Conservation (phyloP, 2,888 invertebrate genomes). For the Tigriopus californicus region DNA sequence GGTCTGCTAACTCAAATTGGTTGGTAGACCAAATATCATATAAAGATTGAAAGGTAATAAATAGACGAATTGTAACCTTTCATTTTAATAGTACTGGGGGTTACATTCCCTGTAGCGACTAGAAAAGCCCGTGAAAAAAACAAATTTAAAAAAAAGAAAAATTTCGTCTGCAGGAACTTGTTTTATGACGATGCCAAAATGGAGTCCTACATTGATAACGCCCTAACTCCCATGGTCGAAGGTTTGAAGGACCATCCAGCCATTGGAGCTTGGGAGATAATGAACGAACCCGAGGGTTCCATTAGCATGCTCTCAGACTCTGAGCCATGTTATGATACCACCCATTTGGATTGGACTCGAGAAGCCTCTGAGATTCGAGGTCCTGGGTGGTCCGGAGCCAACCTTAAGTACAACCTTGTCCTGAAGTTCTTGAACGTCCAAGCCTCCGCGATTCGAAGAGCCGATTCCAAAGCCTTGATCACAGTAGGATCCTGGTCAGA, state of each 20-base stretch:
- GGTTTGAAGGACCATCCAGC: constrained; percentile 21
- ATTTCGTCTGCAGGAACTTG: no score
- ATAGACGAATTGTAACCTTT: no score
- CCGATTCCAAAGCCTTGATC: constrained; percentile 21
- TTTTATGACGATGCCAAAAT: constrained; percentile 22
- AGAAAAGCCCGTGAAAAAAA: no score
- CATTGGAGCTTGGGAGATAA: constrained; percentile 23
- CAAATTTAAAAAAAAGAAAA: no score
- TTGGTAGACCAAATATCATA: no score
- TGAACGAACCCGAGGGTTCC: constrained; percentile 24
- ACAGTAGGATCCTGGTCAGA: constrained; percentile 22
- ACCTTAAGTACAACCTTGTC: constrained; percentile 12
- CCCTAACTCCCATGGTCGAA: constrained; percentile 20
- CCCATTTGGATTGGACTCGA: constrained; percentile 20
- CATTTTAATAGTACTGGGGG: no score
- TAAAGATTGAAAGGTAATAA: no score
- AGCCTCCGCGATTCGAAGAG: constrained; percentile 21
- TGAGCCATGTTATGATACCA: constrained; percentile 22
- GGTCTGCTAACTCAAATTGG: no score
- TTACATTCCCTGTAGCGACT: no score
- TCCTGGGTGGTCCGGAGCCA: not conserved
- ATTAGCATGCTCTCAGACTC: constrained; percentile 19
- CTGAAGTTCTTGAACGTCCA: constrained; percentile 22
- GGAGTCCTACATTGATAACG: constrained; percentile 22
- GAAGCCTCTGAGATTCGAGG: constrained; percentile 21